Conservation (phyloP, 2,797 vertebrate genomes). For the Acanthopagrus latus region DNA sequence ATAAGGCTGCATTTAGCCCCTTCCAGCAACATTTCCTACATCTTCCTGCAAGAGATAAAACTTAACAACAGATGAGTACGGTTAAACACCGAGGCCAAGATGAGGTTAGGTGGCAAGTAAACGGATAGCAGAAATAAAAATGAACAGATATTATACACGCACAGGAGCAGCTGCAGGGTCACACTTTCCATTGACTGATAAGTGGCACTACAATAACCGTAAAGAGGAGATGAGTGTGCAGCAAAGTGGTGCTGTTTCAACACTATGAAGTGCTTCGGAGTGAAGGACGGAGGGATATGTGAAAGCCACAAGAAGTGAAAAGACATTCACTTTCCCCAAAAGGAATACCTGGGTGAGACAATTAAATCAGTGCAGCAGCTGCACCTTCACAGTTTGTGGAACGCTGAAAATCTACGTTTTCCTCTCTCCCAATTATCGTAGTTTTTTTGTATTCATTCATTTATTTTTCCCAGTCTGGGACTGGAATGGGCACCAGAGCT, state of each 20-base stretch:
- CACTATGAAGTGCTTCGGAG: slow-evolving; percentile 25
- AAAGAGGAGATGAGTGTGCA: slow-evolving; percentile 40
- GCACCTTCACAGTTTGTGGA: no score
- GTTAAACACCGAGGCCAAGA: slow-evolving; percentile 35
- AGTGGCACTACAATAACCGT: slow-evolving; percentile 39
- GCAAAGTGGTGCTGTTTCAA: slow-evolving; percentile 34
- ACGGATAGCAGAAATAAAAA: slow-evolving; percentile 34
- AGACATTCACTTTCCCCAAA: neutral
- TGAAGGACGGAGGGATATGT: slow-evolving; percentile 6
- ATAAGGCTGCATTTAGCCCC: slow-evolving; percentile 51
- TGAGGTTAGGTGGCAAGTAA: slow-evolving; percentile 44
- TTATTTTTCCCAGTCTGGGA: no score
- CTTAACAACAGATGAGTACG: slow-evolving; percentile 37
- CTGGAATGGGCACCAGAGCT: no score
- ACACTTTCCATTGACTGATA: slow-evolving; percentile 42
- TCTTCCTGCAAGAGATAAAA: slow-evolving; percentile 58
- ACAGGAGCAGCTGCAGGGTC: slow-evolving; percentile 38
- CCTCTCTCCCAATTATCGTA: no score
- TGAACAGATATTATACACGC: slow-evolving; percentile 20
- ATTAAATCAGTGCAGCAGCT: no score
- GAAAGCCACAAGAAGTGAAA: slow-evolving; percentile 3
- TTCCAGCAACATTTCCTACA: slow-evolving; percentile 60
- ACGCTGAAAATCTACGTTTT: no score
- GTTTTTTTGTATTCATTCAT: no score
- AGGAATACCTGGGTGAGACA: no score